Percentiles rank a stretch among this genome's conserved stretches.
phyloP scores from a whole-genome alignment of 2,797 vertebrate genomes.

The Lagodon rhomboides region DNA sequence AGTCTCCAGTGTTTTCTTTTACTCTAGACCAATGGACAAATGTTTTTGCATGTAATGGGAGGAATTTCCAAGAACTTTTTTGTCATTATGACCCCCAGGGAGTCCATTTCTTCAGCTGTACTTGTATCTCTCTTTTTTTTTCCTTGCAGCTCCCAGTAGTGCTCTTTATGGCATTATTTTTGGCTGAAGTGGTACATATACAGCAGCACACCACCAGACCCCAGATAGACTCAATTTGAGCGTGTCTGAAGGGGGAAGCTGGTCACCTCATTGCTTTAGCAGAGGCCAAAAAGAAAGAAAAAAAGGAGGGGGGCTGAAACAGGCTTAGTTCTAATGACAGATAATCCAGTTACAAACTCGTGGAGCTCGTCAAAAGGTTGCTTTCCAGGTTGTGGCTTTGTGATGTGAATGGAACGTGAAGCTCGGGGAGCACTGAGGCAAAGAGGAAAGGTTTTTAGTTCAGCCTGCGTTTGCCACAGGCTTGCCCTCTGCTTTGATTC shows the following conservation, averaged over 20 bases:
- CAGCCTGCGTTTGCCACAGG: conserved; percentile 64
- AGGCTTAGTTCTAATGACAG: conserved; percentile 79
- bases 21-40: conserved; percentile 61
- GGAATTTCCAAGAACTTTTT: conserved; percentile 72
- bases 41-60: conserved; percentile 70
- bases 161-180: conserved; percentile 74
- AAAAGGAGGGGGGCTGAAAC: conserved; percentile 54
- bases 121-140: conserved; percentile 46
- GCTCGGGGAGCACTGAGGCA: conserved; percentile 65
- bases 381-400: conserved; percentile 83
- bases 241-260: conserved; percentile 56
- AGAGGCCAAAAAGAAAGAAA: conserved; percentile 54
- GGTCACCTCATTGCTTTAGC: conserved; percentile 71
- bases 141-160: conserved; percentile 57
- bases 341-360: conserved; percentile 85
- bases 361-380: conserved; percentile 79
- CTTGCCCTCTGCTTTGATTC: conserved; percentile 65
- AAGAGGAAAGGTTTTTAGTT: conserved; percentile 72
- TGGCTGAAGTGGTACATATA: conserved; percentile 62
- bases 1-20: conserved; percentile 74
- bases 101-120: conserved; percentile 67
- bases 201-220: conserved; percentile 64
- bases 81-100: conserved; percentile 63
- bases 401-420: conserved; percentile 83
- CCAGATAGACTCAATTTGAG: conserved; percentile 62